phyloP scores from a whole-genome alignment of 2,888 invertebrate species.

The Drosophila rellima region DNA sequence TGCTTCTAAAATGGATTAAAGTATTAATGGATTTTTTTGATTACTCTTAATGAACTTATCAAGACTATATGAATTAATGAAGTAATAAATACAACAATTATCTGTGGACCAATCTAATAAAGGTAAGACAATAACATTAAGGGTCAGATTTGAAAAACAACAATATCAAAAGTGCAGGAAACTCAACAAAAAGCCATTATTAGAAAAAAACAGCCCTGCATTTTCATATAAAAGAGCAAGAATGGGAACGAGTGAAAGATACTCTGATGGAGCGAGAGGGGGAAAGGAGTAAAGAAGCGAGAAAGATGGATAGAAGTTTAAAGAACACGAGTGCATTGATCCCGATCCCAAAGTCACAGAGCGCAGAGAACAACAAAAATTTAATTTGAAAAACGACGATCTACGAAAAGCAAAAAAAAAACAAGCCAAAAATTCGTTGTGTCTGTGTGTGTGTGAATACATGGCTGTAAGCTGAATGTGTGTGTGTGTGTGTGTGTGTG shows the following conservation, averaged over 20 bases:
- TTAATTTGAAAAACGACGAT: slow-evolving; percentile 39
- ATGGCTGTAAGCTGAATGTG: too few relatives aligned
- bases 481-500: slow-evolving; percentile 11
- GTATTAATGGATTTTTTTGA: not conserved
- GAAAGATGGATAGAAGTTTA: not conserved
- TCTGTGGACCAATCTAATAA: too few relatives aligned
- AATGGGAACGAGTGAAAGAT: not conserved
- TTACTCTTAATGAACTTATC: slow-evolving; percentile 12
- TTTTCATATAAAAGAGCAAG: slow-evolving; percentile 42
- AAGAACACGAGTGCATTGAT: slow-evolving; percentile 57
- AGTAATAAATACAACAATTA: too few relatives aligned
- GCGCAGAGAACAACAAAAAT: slow-evolving; percentile 43
- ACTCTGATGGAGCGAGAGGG: not conserved
- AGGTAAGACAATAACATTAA: not conserved
- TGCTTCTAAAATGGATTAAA: not conserved
- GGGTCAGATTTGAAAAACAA: too few relatives aligned
- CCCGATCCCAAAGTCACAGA: slow-evolving; percentile 43
- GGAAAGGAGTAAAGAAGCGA: not conserved
- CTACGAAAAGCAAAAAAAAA: slow-evolving; percentile 48
- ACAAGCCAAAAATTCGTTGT: slow-evolving; percentile 28
- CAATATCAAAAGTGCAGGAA: slow-evolving; percentile 8
- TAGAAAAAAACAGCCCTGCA: slow-evolving; percentile 27
- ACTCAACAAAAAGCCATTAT: not conserved
- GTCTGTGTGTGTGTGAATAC: slow-evolving; percentile 15
- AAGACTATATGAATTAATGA: too few relatives aligned